Percentiles rank a stretch among this genome's conserved stretches.
Evolutionary conservation across 2,113 vertebrate species (phyloP).

Genomic region (Columba janthina): DNA sequence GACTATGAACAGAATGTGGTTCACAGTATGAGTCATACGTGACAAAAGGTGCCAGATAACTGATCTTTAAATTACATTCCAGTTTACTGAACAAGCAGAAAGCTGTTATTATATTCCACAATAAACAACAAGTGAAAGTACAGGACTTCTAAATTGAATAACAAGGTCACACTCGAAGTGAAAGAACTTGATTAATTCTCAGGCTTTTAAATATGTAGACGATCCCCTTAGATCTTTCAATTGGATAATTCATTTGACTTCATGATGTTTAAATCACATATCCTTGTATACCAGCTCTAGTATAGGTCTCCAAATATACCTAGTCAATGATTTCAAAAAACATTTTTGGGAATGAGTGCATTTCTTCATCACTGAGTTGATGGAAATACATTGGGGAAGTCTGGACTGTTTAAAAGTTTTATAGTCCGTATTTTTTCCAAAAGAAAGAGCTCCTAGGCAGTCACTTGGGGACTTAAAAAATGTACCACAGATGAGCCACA

Average conservation of each 20-base stretch:
- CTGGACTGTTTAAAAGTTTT: conserved; percentile 20
- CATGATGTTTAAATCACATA: background rate
- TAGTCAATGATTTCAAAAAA: background rate
- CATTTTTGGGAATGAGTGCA: background rate
- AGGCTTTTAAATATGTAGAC: background rate
- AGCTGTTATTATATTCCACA: background rate
- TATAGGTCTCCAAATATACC: background rate
- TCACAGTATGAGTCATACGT: background rate
- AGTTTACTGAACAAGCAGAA: background rate
- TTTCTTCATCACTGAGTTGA: background rate
- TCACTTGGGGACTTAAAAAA: background rate
- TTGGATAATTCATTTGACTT: background rate
- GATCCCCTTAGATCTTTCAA: background rate
- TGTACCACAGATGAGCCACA: background rate
- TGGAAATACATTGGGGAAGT: background rate
- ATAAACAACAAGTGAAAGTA: background rate
- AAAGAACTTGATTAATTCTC: background rate
- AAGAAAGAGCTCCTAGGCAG: background rate
- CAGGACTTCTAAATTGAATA: background rate
- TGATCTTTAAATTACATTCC: background rate
- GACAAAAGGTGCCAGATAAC: background rate
- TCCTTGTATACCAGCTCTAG: background rate
- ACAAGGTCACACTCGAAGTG: background rate
- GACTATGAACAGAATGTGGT: background rate
- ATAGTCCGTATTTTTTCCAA: background rate